phyloP scores from a whole-genome alignment of 1,140 invertebrate genomes.

The Drosophila sechellia region DNA sequence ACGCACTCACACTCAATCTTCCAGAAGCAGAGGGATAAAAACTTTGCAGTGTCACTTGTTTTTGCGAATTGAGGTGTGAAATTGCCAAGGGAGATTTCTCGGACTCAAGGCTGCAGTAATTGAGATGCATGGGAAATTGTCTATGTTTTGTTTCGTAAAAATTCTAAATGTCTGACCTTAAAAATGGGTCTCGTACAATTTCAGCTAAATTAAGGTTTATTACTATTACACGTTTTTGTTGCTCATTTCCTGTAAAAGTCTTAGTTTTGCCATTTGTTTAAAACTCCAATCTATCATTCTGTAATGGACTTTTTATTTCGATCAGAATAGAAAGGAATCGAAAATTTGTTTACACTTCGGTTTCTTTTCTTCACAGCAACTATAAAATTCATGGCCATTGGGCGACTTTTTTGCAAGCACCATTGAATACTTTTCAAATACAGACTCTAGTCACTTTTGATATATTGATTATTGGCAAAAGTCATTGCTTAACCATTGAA shows the following conservation, averaged over 20 bases:
- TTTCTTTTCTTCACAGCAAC: not conserved
- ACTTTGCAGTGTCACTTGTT: slow-evolving; percentile 25
- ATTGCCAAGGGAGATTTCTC: slow-evolving; percentile 2
- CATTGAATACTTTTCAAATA: slow-evolving; percentile 56
- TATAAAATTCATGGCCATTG: slow-evolving; percentile 8
- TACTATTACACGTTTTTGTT: not conserved
- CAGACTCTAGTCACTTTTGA: slow-evolving; percentile 67
- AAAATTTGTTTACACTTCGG: not conserved
- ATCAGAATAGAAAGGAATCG: not conserved
- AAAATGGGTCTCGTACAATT: slow-evolving; percentile 8
- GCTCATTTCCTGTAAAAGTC: not conserved
- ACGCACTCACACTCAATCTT: slow-evolving; percentile 23
- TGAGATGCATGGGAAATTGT: slow-evolving; percentile 13
- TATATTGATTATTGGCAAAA: slow-evolving; percentile 80
- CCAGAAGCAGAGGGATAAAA: slow-evolving; percentile 4
- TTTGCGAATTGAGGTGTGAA: slow-evolving; percentile 48
- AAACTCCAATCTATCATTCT: too few species aligned
- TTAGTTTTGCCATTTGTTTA: too few species aligned
- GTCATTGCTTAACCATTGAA: slow-evolving; percentile 50
- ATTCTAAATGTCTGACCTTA: slow-evolving; percentile 22
- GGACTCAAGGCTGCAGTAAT: slow-evolving; percentile 6
- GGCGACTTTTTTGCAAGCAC: slow-evolving; percentile 17
- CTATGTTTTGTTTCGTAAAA: not conserved
- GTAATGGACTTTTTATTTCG: too few species aligned
- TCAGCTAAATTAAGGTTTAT: not conserved